These are phyloP conservation scores for Pelagia noctiluca DNA, from an alignment of 30 jellyfish, hydroid and myxozoan genomes.

Conservation along the genomic window DNA sequence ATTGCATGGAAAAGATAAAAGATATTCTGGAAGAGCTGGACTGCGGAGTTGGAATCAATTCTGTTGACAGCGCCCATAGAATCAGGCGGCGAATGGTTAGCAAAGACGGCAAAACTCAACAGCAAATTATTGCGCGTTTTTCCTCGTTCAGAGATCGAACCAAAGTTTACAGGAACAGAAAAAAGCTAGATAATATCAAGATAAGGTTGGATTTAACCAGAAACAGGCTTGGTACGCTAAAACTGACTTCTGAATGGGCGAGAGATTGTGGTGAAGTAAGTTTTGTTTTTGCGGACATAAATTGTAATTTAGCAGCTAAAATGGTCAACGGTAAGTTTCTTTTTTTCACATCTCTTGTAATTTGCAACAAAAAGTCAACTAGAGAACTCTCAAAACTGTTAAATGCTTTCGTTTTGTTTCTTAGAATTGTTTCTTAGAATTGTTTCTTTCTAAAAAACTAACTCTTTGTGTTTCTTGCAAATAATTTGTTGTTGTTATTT, in stretches of 20 bases:
- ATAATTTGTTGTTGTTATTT: not conserved
- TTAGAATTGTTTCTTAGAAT: not conserved
- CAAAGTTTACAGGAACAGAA: slow-evolving; percentile 30
- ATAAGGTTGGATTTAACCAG: slow-evolving; percentile 38
- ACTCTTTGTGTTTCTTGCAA: slow-evolving; percentile 3
- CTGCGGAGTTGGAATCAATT: slow-evolving; percentile 27
- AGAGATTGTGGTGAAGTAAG: slow-evolving; percentile 24
- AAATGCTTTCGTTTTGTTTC: not conserved
- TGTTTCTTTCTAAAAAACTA: not conserved
- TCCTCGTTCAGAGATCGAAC: slow-evolving; percentile 38
- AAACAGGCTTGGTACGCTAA: slow-evolving; percentile 33
- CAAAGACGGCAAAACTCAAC: slow-evolving; percentile 12
- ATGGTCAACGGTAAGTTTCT: slow-evolving; percentile 24
- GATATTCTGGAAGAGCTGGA: slow-evolving; percentile 15
- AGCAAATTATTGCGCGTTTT: slow-evolving; percentile 38
- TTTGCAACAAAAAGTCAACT: slow-evolving; percentile 19
- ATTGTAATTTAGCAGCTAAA: slow-evolving; percentile 51
- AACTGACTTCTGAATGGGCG: slow-evolving; percentile 15
- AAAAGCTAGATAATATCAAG: slow-evolving; percentile 11
- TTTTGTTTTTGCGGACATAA: slow-evolving; percentile 46
- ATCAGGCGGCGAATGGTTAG: slow-evolving; percentile 18
- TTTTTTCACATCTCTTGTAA: slow-evolving; percentile 29
- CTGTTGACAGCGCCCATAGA: slow-evolving; percentile 54
- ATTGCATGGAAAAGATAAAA: slow-evolving; percentile 20
- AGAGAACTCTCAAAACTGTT: slow-evolving; percentile 37